These are phyloP conservation scores for Helicoverpa zea DNA, from an alignment of 1,140 invertebrate species.

Conservation along the genomic window DNA sequence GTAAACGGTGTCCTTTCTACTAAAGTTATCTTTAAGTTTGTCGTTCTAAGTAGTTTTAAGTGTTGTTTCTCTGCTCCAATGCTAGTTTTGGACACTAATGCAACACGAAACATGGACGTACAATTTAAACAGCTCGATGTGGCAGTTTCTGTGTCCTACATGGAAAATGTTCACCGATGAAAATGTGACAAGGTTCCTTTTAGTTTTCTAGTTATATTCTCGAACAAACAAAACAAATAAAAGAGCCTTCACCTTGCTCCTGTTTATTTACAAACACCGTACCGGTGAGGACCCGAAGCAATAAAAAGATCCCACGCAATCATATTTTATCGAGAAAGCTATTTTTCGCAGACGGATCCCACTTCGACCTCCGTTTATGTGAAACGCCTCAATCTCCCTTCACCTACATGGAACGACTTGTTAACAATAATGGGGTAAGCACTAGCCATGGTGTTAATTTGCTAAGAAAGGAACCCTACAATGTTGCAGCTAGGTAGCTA, in stretches of 20 bases:
- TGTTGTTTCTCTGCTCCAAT: not conserved
- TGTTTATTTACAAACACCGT: slow-evolving; percentile 45
- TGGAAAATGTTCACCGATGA: too few species aligned
- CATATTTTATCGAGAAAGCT: slow-evolving; percentile 79
- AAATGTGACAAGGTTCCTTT: too few species aligned
- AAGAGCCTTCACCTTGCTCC: not conserved
- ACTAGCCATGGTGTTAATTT: not conserved
- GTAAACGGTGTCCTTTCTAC: not conserved
- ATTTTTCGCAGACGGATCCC: slow-evolving; percentile 69
- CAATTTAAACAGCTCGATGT: too few species aligned
- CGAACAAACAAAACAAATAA: not conserved
- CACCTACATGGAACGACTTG: slow-evolving; percentile 70
- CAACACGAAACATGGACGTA: too few species aligned
- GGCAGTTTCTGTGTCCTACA: too few species aligned
- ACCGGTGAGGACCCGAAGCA: slow-evolving; percentile 51
- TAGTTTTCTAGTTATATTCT: too few species aligned
- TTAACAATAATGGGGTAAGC: slow-evolving; percentile 65
- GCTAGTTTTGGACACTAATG: too few species aligned
- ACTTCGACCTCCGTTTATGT: slow-evolving; percentile 50
- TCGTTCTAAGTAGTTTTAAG: not conserved
- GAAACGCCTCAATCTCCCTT: slow-evolving; percentile 68
- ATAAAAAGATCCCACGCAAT: slow-evolving; percentile 77
- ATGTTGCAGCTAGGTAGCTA: too few species aligned
- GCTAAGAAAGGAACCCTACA: too few species aligned
- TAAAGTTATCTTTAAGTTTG: not conserved